Base-by-base conservation (phyloP, 2,888 invertebrate genomes). In the Eristalis arbustorum region DNA sequence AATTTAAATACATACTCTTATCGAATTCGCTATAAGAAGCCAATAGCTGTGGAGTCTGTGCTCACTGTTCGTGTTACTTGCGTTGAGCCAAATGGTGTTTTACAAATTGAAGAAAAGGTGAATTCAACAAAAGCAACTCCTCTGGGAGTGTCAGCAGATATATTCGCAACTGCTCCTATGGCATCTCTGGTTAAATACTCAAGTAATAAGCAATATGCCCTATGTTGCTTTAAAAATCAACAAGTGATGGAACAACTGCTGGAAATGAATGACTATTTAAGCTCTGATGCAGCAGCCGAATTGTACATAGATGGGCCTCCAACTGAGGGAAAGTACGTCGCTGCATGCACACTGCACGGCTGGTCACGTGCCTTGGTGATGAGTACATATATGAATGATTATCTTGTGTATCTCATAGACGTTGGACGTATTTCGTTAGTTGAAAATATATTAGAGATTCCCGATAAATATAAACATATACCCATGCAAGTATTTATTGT, bases 1-100 rank as follows among this genome's bases (percentile, higher is more conserved):
- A 90, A 90, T 76, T 72, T 90, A 1, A 90, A 89, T 57, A 89
- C 90, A 0, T 90, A 89, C 22, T 89, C 90, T 10, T 89, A 90
- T 67, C 88, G 88, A 8, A 87, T 90, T 14, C 72, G 81, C 10
- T 87, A 80, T 10, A 11, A 74, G n/a, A 22, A 88, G 5, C 61
- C 67, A 42, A 67, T 89, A 1, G 76, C 88, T n/a, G 18, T 90
- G n/a, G 90, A 89, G 25, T 76, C 88, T 3, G 34, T 88, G 4
- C n/a, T 90, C 0, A 85, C 69, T 1, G 84, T 90, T 18, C 88
- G 83, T 40, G 68, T 89, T 14, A 40, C 88, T 2, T 83, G 72
- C 1, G 83, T 74, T 18, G 88, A 84, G 1, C 13, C 62, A 2
- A 84, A 79, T 8, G 83, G 88, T 14, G 85, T 80, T 5, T 88